A percentile compares a stretch with the other conserved stretches of the same genome.
phyloP scores from a whole-genome alignment of 2,888 invertebrate genomes.

The Gerris lacustris region DNA sequence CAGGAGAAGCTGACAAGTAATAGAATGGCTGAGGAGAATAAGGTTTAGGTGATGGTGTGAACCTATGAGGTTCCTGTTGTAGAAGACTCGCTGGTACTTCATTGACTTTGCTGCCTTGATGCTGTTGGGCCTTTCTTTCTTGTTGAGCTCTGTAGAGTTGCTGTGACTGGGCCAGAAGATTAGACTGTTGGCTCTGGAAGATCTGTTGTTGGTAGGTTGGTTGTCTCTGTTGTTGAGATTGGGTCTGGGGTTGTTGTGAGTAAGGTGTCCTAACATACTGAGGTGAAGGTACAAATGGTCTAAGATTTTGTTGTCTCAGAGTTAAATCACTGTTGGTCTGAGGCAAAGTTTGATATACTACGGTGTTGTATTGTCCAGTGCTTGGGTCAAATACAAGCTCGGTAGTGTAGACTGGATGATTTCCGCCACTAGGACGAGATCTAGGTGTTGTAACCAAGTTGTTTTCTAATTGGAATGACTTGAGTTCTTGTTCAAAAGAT shows the following conservation, averaged over 20 bases:
- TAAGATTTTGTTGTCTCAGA: slow-evolving; percentile 54
- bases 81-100: slow-evolving; percentile 30
- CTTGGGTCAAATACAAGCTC: slow-evolving; percentile 64
- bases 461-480: slow-evolving; percentile 57
- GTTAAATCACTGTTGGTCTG: slow-evolving; percentile 43
- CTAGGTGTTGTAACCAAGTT: slow-evolving; percentile 42
- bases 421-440: slow-evolving; percentile 33
- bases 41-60: slow-evolving; percentile 33
- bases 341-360: slow-evolving; percentile 61
- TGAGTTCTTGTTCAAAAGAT: slow-evolving; percentile 52
- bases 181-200: slow-evolving; percentile 49
- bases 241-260: slow-evolving; percentile 30
- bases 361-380: slow-evolving; percentile 65
- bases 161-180: slow-evolving; percentile 50
- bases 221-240: slow-evolving; percentile 30
- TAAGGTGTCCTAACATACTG: slow-evolving; percentile 22
- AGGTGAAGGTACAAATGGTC: slow-evolving; percentile 52
- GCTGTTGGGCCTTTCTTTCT: slow-evolving; percentile 35
- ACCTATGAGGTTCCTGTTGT: slow-evolving; percentile 35
- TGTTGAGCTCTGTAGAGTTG: slow-evolving; percentile 43
- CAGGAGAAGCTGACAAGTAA: slow-evolving; percentile 35
- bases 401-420: slow-evolving; percentile 60
- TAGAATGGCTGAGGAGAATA: slow-evolving; percentile 40
- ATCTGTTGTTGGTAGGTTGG: slow-evolving; percentile 41
- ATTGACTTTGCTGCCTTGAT: slow-evolving; percentile 30